These are phyloP conservation scores for Trissolcus japonicus DNA, from an alignment of 2,888 invertebrate genomes.

Conservation along the genomic window DNA sequence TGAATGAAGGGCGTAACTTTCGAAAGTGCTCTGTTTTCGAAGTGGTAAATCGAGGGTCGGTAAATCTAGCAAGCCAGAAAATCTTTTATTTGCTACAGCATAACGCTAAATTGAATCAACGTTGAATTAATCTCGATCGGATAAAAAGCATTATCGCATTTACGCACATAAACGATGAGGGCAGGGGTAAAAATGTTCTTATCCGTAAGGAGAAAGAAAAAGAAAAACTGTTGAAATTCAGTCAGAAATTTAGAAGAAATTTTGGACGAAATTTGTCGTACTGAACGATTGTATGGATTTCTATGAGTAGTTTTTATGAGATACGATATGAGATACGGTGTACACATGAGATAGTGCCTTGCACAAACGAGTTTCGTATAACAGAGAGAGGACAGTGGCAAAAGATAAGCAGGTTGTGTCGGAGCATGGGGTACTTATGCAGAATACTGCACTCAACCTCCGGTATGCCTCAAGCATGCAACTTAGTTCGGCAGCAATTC, in stretches of 20 bases:
- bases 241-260: neutral
- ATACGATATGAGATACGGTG: constrained; percentile 15
- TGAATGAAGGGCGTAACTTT: neutral
- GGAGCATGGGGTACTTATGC: constrained; percentile 34
- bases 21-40: constrained; percentile 1
- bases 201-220: too few relatives aligned
- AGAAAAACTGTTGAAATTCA: neutral
- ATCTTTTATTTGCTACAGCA: neutral
- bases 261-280: constrained; percentile 26
- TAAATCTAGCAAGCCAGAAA: neutral
- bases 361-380: constrained; percentile 53
- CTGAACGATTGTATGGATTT: constrained; percentile 18
- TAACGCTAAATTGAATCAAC: too few relatives aligned
- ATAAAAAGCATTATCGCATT: too few relatives aligned
- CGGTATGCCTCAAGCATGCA: constrained; percentile 51
- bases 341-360: constrained; percentile 31
- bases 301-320: constrained; percentile 32
- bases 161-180: too few relatives aligned
- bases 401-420: constrained; percentile 51
- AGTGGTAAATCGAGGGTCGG: neutral
- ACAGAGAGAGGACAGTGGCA: constrained; percentile 37
- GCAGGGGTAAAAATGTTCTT: too few relatives aligned
- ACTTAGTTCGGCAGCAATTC: constrained; percentile 53
- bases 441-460: constrained; percentile 52
- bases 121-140: too few relatives aligned